Conservation (phyloP, 1,140 invertebrate genomes). For the Heterodera carotae region DNA sequence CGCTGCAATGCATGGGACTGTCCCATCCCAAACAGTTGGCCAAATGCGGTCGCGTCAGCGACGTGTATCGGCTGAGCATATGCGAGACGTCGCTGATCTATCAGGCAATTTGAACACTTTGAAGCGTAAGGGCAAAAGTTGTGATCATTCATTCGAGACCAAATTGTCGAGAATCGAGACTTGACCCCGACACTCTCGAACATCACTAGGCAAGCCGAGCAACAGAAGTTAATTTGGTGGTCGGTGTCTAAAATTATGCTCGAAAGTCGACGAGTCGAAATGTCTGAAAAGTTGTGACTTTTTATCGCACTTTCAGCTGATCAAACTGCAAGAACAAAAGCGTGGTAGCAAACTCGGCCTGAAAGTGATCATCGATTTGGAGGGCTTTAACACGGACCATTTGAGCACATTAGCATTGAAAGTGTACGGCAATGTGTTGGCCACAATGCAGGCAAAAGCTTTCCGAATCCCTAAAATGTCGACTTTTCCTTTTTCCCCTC, state of each 20-base stretch:
- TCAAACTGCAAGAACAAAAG: slow-evolving; percentile 44
- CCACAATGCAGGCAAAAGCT: slow-evolving; percentile 33
- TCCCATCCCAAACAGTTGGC: slow-evolving; percentile 43
- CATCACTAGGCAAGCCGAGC: too few species aligned
- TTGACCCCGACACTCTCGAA: too few species aligned
- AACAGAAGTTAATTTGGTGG: too few species aligned
- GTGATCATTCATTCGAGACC: too few species aligned
- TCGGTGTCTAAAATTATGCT: too few species aligned
- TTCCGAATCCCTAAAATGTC: slow-evolving; percentile 12
- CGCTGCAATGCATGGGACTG: slow-evolving; percentile 49
- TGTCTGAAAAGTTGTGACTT: too few species aligned
- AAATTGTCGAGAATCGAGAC: too few species aligned
- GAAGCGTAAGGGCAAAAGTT: not conserved
- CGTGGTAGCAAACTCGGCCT: slow-evolving; percentile 40
- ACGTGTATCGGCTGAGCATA: slow-evolving; percentile 39
- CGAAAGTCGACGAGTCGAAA: not conserved
- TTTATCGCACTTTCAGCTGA: slow-evolving; percentile 35
- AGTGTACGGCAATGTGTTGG: slow-evolving; percentile 38
- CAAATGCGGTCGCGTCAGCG: slow-evolving; percentile 50
- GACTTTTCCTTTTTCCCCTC: slow-evolving; percentile 25
- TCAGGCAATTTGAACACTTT: slow-evolving; percentile 21
- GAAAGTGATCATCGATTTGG: slow-evolving; percentile 43
- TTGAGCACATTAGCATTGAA: slow-evolving; percentile 37
- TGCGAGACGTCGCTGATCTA: slow-evolving; percentile 41
- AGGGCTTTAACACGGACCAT: slow-evolving; percentile 47